Evolutionary conservation across 2,797 vertebrate species (phyloP).

Genomic region (Dallia pectoralis): DNA sequence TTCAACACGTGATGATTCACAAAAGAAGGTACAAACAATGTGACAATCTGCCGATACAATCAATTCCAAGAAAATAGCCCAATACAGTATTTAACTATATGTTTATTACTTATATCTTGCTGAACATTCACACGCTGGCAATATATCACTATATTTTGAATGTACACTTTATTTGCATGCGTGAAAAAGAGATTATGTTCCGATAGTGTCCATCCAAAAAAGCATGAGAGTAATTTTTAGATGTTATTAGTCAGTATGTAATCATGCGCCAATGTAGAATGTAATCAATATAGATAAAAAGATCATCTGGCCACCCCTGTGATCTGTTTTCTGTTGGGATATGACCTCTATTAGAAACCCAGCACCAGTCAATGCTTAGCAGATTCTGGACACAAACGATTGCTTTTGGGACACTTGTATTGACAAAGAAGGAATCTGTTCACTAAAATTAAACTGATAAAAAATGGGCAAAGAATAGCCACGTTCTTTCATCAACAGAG

Average conservation of each 20-base stretch:
- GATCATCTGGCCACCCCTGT: conserved; percentile 52
- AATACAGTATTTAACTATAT: too few relatives aligned
- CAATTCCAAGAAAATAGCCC: neutral
- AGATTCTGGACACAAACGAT: conserved; percentile 19
- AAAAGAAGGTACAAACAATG: conserved; percentile 6
- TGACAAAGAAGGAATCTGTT: conserved; percentile 42
- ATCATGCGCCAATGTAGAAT: conserved; percentile 47
- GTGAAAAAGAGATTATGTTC: conserved; percentile 43
- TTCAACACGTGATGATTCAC: conserved; percentile 5
- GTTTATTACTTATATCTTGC: too few relatives aligned
- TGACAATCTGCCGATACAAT: neutral
- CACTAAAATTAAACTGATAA: conserved; percentile 37
- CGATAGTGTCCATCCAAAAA: conserved; percentile 33
- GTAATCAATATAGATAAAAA: conserved; percentile 59
- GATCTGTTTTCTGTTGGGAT: conserved; percentile 41
- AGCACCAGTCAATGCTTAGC: conserved; percentile 10
- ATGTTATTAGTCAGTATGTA: conserved; percentile 58
- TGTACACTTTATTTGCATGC: conserved; percentile 32
- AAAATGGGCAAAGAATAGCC: conserved; percentile 9
- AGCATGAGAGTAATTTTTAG: conserved; percentile 33
- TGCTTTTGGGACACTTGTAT: conserved; percentile 27
- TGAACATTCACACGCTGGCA: neutral
- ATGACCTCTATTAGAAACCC: conserved; percentile 45
- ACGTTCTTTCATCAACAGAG: conserved; percentile 42
- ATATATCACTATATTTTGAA: neutral